These are phyloP conservation scores for Todus mexicanus DNA, from an alignment of 2,797 vertebrate genomes.

Conservation along the genomic window DNA sequence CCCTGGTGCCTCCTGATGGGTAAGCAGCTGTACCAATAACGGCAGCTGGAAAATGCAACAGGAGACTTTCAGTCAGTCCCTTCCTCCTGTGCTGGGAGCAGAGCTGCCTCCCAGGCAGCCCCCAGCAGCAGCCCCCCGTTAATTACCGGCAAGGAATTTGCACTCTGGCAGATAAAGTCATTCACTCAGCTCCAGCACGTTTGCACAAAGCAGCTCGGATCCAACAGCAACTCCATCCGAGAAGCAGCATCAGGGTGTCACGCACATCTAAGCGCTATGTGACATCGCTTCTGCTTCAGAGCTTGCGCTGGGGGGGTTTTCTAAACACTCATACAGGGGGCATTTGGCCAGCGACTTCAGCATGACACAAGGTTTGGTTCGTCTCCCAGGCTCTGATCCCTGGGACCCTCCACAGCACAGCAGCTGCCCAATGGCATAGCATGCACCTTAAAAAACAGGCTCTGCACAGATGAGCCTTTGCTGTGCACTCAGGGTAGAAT, in stretches of 20 bases:
- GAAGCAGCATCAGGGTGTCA: background rate
- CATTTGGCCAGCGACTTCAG: background rate
- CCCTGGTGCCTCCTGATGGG: background rate
- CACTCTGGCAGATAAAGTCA: constrained; percentile 44
- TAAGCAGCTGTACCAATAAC: constrained; percentile 52
- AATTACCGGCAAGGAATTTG: constrained; percentile 50
- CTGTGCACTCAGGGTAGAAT: background rate
- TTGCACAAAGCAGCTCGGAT: background rate
- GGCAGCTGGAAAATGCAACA: constrained; percentile 33
- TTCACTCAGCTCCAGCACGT: background rate
- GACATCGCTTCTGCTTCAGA: background rate
- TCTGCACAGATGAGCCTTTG: background rate
- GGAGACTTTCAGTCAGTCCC: background rate
- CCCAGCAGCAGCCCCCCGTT: constrained; percentile 32
- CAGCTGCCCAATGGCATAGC: background rate
- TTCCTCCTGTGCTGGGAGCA: background rate
- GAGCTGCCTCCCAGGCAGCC: background rate
- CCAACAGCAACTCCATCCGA: background rate
- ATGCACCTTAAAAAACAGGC: background rate
- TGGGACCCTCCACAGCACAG: background rate
- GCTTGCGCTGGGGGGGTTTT: background rate
- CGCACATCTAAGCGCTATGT: accelerated
- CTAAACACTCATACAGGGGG: background rate
- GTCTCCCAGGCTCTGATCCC: background rate
- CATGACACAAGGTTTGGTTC: background rate